Evolutionary conservation across 2,888 invertebrate genomes (phyloP), one percentile per base, ranked within the genome.

Genomic region (Oxytorus armatus): DNA sequence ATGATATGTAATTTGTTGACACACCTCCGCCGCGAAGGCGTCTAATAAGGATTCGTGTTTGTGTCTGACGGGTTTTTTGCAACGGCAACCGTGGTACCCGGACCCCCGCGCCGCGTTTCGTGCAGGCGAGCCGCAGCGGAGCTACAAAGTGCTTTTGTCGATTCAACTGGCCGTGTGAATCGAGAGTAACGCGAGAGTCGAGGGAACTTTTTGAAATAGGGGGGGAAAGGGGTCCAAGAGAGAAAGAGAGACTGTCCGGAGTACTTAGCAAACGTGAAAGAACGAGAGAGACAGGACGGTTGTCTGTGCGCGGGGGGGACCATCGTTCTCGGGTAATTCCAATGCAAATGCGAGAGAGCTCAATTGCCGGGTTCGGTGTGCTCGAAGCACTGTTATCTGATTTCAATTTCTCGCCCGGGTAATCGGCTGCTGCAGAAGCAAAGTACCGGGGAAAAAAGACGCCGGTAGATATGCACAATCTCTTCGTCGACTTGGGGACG

Each of bases 381-480:
- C 80, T 79, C 73, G 76, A 84, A 85, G 83, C 82, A 85, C 85
- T 85, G 86, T 84, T 88, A 89, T 89, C 88, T 85, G 88, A 89
- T 89, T 89, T 89, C 89, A 89, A 89, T 89, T 89, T 87, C 84
- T 84, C 84, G 79, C 57, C 5, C 73, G 78, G 73, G 84, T 85
- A 89, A 88, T 87, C 84, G 83, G 82, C 82, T 84, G 84, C 85
- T 39, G 80, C 72, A 76, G 81, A 80, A 82, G 79, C 77, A 65
- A 42, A 70, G 69, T 47, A 59, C 44, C 14, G 55, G 51, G 47
- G 36, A 65, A 59, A 29, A 23, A 42, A n/a, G 61, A 61, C 53
- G 33, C 49, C 36, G 42, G 11, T 21, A 65, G 44, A 77, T 73
- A 63, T 68, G 55, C 69, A 69, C 73, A 68, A 68, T 77, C 68